Base-by-base conservation (phyloP, 2,113 vertebrate genomes). In the Maccullochella peelii region DNA sequence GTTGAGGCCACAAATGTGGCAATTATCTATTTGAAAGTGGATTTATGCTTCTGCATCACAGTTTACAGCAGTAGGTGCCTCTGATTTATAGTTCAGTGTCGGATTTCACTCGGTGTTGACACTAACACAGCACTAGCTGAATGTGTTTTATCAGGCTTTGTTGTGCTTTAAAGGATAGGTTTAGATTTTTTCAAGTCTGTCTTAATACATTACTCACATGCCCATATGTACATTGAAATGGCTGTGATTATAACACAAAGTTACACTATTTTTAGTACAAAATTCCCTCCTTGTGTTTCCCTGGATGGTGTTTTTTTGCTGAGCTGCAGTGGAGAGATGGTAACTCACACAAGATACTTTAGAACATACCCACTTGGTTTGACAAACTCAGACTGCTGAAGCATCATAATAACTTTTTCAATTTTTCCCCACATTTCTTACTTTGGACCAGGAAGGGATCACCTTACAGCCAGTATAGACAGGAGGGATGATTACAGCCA, bases 71-170 rank as follows among this genome's bases (percentile, higher is more conserved):
- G 55, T 3, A 0, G 36, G 49, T 5, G n/a, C 59, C 20, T 65
- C 69, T 73, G 79, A 73, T 73, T 67, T 66, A 58, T 49, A n/a
- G 59, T 20, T 33, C 36, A n/a, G 69, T 33, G 36, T 65, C 8
- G 0, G 67, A 73, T 55, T 73, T 72, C 25, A 63, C 27, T 14
- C 4, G 7, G 11, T 30, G 52, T 47, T 68, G 63, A 58, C 75
- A 27, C 8, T 5, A n/a, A n/a, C 1, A 5, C 50, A 68, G 63
- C 12, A 23, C 52, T 42, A 38, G 18, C 10, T n/a, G 38, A 58
- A 58, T 16, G 63, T 77, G 76, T 49, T 67, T 57, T 49, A 69
- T 68, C 21, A 44, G 27, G 40, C 40, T 58, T 14, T 2, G 23
- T 54, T 20, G 23, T 20, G 30, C 27, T 58, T 30, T 44, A 33